These are phyloP conservation scores for Aspidapion aeneum DNA, from an alignment of 2,888 invertebrate genomes.

Conservation along the genomic window DNA sequence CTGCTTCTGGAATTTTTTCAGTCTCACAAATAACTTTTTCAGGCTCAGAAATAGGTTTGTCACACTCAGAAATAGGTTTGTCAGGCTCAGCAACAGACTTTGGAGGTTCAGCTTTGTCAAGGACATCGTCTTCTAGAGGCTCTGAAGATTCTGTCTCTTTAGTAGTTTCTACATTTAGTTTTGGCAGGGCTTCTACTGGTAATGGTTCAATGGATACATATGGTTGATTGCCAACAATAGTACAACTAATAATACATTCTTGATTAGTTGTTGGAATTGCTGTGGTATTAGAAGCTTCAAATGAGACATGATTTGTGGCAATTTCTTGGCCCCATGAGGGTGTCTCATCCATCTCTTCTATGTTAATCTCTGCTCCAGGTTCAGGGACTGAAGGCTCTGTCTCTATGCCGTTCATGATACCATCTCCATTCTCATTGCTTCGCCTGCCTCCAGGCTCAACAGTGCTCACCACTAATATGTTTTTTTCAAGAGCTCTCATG, in stretches of 20 bases:
- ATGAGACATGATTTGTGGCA: constrained; percentile 13
- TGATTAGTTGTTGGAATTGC: not conserved
- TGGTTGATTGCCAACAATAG: constrained; percentile 22
- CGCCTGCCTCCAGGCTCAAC: constrained; percentile 64
- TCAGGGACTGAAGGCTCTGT: constrained; percentile 51
- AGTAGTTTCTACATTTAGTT: not conserved
- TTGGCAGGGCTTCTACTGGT: not conserved
- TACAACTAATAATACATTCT: constrained; percentile 2
- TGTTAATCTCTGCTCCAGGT: constrained; percentile 54
- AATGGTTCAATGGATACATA: constrained; percentile 34
- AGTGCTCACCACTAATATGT: constrained; percentile 81
- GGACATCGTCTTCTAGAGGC: not conserved
- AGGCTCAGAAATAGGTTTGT: too few species aligned
- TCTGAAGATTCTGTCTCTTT: not conserved
- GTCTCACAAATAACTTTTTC: not conserved
- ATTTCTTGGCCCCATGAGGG: constrained; percentile 34
- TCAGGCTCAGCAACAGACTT: too few species aligned
- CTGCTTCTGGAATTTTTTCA: not conserved
- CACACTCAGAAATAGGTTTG: too few species aligned
- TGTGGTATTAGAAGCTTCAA: constrained; percentile 10
- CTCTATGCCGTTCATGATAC: constrained; percentile 56
- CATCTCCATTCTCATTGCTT: constrained; percentile 66
- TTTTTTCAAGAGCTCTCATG: constrained; percentile 95
- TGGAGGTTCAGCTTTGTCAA: too few species aligned
- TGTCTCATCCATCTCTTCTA: constrained; percentile 56